Conservation (phyloP, 2,888 invertebrate species). For the Harpalus rufipes region DNA sequence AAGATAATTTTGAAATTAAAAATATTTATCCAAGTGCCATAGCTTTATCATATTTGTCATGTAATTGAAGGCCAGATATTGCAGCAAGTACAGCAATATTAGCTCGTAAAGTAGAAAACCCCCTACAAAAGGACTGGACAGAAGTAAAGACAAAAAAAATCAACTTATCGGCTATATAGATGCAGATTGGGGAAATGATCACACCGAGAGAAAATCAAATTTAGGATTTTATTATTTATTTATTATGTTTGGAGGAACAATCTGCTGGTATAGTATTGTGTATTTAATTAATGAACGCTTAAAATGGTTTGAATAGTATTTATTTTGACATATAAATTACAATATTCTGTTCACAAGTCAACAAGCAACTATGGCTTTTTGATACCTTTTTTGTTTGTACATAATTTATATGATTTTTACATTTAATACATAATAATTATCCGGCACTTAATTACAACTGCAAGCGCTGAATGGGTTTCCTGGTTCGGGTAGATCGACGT, state of each 20-base stretch:
- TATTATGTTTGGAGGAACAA: not conserved
- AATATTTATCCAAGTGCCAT: not conserved
- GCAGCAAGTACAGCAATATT: not conserved
- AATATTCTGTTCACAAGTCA: too few relatives aligned
- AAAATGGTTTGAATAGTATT: too few relatives aligned
- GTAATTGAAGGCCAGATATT: not conserved
- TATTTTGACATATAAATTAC: too few relatives aligned
- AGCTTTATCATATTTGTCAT: not conserved
- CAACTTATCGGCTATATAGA: not conserved
- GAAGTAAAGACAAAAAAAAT: not conserved
- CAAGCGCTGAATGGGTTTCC: too few relatives aligned
- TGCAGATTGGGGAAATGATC: conserved; percentile 11
- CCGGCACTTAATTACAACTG: too few relatives aligned
- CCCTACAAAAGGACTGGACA: not conserved
- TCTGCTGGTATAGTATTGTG: too few relatives aligned
- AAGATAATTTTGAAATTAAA: not conserved
- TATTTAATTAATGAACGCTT: too few relatives aligned
- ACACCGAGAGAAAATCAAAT: not conserved
- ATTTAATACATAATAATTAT: too few relatives aligned
- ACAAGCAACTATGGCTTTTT: too few relatives aligned
- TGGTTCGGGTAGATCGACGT: too few relatives aligned
- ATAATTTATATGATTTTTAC: too few relatives aligned
- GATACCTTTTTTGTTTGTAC: too few relatives aligned
- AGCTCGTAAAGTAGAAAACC: not conserved
- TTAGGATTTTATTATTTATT: not conserved